Percentiles rank a stretch among this genome's conserved stretches.
These are phyloP conservation scores for Brachionus calyciflorus DNA, from an alignment of 1,140 invertebrate species.

Conservation along the genomic window DNA sequence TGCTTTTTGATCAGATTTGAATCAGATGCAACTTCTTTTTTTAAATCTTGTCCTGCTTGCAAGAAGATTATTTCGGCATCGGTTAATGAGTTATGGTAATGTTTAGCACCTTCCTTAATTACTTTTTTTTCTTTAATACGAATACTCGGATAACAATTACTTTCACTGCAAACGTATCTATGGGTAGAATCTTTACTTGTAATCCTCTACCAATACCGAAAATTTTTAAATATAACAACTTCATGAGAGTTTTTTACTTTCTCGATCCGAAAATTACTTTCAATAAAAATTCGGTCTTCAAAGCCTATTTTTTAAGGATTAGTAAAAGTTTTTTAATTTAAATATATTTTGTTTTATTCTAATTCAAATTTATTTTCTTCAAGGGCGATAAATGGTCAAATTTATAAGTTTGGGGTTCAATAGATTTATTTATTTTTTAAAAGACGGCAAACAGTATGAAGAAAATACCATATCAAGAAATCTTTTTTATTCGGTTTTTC, in stretches of 20 bases:
- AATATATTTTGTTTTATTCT: too few species aligned
- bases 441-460: too few species aligned
- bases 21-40: background rate
- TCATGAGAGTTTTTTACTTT: constrained; percentile 21
- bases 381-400: too few species aligned
- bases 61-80: background rate
- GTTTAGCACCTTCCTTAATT: background rate
- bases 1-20: background rate
- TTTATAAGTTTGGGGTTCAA: too few species aligned
- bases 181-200: background rate
- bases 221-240: constrained; percentile 1
- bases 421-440: too few species aligned
- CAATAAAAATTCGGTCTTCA: too few species aligned
- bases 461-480: too few species aligned
- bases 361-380: too few species aligned
- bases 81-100: background rate
- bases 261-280: too few species aligned
- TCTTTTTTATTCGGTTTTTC: too few species aligned
- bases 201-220: constrained; percentile 11
- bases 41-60: background rate
- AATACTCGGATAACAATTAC: background rate
- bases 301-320: too few species aligned
- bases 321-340: too few species aligned
- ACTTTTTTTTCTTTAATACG: constrained; percentile 6
- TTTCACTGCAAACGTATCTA: background rate